Conservation (phyloP, 2,797 vertebrate species). For the Cyprinella venusta region DNA sequence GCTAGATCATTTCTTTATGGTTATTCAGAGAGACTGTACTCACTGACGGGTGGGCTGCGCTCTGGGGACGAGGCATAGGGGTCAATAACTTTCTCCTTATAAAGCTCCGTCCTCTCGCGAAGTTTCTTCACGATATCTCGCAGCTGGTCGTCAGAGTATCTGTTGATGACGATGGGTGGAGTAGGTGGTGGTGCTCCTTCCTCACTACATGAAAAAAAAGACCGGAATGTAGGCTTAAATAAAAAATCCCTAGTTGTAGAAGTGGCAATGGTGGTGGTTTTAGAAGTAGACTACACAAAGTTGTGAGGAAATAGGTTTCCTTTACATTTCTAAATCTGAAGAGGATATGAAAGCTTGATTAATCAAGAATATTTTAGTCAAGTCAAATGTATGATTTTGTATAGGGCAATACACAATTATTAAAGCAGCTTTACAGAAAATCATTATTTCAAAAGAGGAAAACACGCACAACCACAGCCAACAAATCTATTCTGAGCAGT, state of each 20-base stretch:
- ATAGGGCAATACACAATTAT: neutral
- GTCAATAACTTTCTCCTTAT: constrained; percentile 80
- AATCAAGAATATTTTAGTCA: neutral
- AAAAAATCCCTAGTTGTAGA: neutral
- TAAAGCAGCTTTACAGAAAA: neutral
- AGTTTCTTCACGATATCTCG: constrained; percentile 70
- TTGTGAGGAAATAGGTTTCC: neutral
- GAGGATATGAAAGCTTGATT: neutral
- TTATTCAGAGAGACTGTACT: constrained; percentile 64
- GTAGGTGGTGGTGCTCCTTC: constrained; percentile 50
- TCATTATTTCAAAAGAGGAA: neutral
- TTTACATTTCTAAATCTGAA: neutral
- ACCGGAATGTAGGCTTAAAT: neutral
- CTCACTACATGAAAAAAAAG: constrained; percentile 61
- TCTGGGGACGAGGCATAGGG: constrained; percentile 84
- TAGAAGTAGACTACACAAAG: neutral
- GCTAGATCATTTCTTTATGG: neutral
- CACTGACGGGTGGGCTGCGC: constrained; percentile 83
- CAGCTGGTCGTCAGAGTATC: constrained; percentile 74
- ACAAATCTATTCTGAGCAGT: neutral
- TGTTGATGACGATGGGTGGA: constrained; percentile 69
- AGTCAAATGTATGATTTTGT: neutral
- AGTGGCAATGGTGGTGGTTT: neutral
- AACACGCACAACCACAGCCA: neutral
- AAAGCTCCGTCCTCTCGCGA: constrained; percentile 70